A percentile compares a stretch with the other conserved stretches of the same genome.
These are phyloP conservation scores for Ischnura elegans DNA, from an alignment of 2,888 invertebrate genomes.

Conservation along the genomic window DNA sequence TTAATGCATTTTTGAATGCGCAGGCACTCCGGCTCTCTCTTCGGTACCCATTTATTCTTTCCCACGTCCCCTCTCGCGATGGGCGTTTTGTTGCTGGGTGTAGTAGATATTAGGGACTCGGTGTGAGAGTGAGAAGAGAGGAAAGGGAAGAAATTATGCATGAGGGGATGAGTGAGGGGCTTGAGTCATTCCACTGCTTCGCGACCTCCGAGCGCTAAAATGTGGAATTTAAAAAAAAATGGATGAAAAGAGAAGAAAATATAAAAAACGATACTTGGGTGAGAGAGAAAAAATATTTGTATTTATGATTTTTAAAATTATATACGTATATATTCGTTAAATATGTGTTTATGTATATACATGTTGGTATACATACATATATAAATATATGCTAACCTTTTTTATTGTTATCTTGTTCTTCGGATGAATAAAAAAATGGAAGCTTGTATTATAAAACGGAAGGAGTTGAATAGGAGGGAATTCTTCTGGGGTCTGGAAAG, in stretches of 20 bases:
- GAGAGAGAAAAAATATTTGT: background rate
- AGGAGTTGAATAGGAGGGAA: background rate
- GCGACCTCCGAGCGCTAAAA: conserved; percentile 40
- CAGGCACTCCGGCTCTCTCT: background rate
- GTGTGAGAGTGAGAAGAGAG: background rate
- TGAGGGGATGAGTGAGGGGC: background rate
- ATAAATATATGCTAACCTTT: background rate
- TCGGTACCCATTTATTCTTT: background rate
- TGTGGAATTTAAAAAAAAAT: conserved; percentile 8
- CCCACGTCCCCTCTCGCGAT: background rate
- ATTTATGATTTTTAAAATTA: no score
- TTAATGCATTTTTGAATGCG: conserved; percentile 28
- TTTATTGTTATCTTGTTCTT: conserved; percentile 11
- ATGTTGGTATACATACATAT: no score
- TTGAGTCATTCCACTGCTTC: conserved; percentile 37
- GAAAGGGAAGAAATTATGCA: background rate
- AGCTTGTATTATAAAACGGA: background rate
- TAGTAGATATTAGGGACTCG: conserved; percentile 24
- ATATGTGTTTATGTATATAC: no score
- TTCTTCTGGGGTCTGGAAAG: background rate
- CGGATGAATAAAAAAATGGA: background rate
- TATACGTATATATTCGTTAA: no score
- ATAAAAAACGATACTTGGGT: background rate
- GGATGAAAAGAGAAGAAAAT: background rate
- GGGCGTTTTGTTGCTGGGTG: conserved; percentile 51